Percentiles rank a stretch among this genome's conserved stretches.
phyloP scores from a whole-genome alignment of 2,113 vertebrate species.

The Pleuronectes platessa region DNA sequence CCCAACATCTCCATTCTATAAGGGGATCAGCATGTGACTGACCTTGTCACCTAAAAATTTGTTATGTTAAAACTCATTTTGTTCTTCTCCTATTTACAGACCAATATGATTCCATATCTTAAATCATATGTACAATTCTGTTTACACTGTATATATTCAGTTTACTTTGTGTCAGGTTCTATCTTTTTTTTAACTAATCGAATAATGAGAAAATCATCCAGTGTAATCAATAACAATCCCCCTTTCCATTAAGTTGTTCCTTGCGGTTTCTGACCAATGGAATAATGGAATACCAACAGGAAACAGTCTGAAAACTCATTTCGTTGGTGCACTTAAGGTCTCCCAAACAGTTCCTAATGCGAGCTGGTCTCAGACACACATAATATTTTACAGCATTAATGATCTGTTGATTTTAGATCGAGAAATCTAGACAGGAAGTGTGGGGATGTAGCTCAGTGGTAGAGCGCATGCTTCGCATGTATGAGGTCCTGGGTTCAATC shows the following conservation, averaged over 20 bases:
- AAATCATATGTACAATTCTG: no score
- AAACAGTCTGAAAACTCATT: not conserved
- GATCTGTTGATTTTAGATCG: not conserved
- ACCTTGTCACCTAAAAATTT: no score
- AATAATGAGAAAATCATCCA: no score
- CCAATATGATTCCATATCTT: no score
- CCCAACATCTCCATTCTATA: not conserved
- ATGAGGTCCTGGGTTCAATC: slow-evolving; percentile 66
- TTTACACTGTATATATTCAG: no score
- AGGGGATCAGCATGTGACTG: no score
- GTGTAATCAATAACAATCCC: not conserved
- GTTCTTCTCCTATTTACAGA: no score
- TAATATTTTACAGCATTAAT: not conserved
- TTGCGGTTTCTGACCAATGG: not conserved
- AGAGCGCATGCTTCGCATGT: slow-evolving; percentile 77
- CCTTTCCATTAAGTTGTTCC: not conserved
- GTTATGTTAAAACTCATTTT: no score
- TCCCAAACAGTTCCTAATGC: not conserved
- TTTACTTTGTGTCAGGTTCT: no score
- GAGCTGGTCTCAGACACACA: not conserved
- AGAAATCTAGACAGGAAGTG: not conserved
- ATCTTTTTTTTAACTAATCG: not conserved
- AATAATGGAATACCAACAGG: not conserved
- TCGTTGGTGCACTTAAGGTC: not conserved
- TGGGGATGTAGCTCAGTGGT: slow-evolving; percentile 81